Conservation (phyloP, 2,888 invertebrate species). For the Lasioglossum morio region DNA sequence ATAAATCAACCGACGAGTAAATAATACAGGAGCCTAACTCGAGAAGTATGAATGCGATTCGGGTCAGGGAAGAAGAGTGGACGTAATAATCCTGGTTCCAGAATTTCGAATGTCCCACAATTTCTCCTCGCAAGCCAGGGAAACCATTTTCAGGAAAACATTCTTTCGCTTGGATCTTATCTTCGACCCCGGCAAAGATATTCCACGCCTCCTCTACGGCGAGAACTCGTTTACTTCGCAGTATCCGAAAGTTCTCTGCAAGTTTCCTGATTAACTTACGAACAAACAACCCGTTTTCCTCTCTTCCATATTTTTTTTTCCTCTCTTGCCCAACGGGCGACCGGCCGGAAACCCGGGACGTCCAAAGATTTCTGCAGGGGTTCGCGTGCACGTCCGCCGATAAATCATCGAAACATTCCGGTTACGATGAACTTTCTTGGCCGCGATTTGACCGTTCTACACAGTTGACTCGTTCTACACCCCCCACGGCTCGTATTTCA, state of each 20-base stretch:
- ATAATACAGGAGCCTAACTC: background rate
- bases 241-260: background rate
- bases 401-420: constrained; percentile 17
- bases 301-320: background rate
- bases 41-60: background rate
- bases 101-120: background rate
- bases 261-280: constrained; percentile 12
- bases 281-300: background rate
- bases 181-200: background rate
- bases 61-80: background rate
- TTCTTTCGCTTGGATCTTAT: background rate
- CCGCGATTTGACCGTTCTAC: constrained; percentile 9
- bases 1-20: too few species aligned
- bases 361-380: background rate
- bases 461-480: background rate
- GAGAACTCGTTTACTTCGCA: background rate
- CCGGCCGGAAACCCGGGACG: background rate
- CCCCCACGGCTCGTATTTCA: constrained; percentile 12
- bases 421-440: constrained; percentile 22
- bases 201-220: background rate
- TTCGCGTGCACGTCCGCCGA: background rate
- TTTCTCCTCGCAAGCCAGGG: background rate
- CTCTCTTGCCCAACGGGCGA: background rate
- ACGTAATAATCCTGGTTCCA: background rate
- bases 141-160: background rate